Conservation (phyloP, 2,113 vertebrate species). For the Notarius quadriscutis region DNA sequence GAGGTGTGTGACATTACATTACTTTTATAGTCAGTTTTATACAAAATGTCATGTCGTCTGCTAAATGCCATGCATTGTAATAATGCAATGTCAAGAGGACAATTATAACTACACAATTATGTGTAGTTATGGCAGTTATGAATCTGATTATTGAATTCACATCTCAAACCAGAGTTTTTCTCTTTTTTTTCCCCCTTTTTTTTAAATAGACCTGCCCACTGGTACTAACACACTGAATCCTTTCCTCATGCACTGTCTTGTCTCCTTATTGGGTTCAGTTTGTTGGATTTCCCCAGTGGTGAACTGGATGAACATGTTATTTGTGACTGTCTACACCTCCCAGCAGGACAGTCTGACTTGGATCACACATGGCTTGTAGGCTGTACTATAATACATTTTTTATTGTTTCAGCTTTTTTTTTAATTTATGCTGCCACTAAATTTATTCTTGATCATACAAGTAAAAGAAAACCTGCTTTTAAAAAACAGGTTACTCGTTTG, state of each 20-base stretch:
- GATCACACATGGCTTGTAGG: not conserved
- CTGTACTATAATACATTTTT: not conserved
- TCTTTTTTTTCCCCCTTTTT: not conserved
- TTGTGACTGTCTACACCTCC: not conserved
- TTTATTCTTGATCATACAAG: not conserved
- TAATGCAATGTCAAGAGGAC: not conserved
- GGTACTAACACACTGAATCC: not conserved
- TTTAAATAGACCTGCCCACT: not conserved
- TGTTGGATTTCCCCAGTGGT: not conserved
- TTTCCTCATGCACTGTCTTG: not conserved
- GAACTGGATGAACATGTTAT: not conserved
- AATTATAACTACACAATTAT: not conserved
- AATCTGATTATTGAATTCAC: not conserved
- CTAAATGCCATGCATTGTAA: too few relatives aligned
- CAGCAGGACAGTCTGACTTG: constrained; percentile 1
- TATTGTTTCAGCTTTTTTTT: not conserved
- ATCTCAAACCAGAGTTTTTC: not conserved
- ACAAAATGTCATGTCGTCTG: not conserved
- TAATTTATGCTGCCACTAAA: not conserved
- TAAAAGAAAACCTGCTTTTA: not conserved
- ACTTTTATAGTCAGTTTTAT: not conserved
- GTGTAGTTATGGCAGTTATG: not conserved
- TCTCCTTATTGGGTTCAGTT: not conserved
- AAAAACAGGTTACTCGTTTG: not conserved
- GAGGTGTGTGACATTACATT: not conserved